phyloP scores from a whole-genome alignment of 1,140 invertebrate species.

The Colletes latitarsis region DNA sequence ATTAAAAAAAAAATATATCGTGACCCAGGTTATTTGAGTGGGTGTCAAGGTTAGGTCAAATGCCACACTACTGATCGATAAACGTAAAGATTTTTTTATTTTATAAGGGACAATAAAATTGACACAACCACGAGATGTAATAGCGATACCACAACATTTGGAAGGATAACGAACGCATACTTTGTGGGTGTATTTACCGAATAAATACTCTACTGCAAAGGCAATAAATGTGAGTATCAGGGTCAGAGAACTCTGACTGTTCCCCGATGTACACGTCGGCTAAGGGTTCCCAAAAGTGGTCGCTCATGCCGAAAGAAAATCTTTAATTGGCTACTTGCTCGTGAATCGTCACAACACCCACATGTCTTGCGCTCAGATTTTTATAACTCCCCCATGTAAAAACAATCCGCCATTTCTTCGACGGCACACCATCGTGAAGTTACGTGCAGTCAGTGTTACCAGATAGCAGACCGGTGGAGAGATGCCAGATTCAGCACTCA shows the following conservation, averaged over 20 bases:
- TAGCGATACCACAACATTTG: neutral
- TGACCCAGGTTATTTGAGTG: conserved; percentile 35
- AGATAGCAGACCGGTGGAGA: too few relatives aligned
- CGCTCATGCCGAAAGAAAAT: conserved; percentile 69
- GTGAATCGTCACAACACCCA: conserved; percentile 62
- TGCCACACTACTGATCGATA: conserved; percentile 74
- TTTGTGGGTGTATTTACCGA: conserved; percentile 63
- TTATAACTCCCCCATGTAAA: conserved; percentile 43
- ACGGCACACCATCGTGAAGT: conserved; percentile 44
- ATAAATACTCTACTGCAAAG: conserved; percentile 76
- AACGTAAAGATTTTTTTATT: conserved; percentile 42
- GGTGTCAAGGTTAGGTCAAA: conserved; percentile 75
- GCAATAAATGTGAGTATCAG: conserved; percentile 75
- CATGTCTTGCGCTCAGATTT: conserved; percentile 60
- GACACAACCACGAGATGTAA: neutral
- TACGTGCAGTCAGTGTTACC: neutral
- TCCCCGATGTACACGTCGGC: conserved; percentile 76
- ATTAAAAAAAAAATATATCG: conserved; percentile 18
- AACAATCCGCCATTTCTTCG: conserved; percentile 60
- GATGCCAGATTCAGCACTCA: too few relatives aligned
- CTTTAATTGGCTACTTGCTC: conserved; percentile 27
- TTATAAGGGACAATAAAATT: neutral
- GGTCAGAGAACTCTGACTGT: conserved; percentile 62
- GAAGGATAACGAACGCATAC: conserved; percentile 5
- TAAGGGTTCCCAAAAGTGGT: conserved; percentile 76